Evolutionary conservation across 2,797 vertebrate genomes (phyloP).

Genomic region (Xerus rutilus): DNA sequence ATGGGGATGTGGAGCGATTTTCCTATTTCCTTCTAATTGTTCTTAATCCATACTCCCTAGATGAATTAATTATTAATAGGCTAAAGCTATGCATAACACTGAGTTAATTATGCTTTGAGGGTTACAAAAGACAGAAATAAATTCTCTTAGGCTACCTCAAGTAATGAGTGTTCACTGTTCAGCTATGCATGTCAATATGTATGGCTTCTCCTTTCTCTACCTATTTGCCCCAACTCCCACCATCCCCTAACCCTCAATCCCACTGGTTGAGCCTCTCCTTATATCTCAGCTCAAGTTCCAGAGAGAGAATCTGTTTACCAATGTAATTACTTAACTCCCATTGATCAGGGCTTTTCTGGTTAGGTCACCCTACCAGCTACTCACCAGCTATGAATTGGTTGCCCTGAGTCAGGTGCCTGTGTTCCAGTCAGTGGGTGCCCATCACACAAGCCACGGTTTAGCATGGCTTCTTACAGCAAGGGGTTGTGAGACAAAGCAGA

Average conservation of each 20-base stretch:
- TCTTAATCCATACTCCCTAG: conserved; percentile 65
- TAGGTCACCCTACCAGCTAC: not conserved
- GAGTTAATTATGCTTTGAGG: conserved; percentile 35
- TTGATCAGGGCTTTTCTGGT: not conserved
- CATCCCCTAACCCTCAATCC: not conserved
- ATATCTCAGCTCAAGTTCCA: conserved; percentile 41
- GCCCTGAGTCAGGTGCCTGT: not conserved
- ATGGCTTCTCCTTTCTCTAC: conserved; percentile 1
- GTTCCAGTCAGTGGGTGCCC: not conserved
- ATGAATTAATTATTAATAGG: conserved; percentile 50
- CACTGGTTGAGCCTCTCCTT: not conserved
- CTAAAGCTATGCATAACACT: conserved; percentile 45
- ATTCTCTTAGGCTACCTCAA: conserved; percentile 16
- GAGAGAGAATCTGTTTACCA: not conserved
- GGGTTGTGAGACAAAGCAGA: not conserved
- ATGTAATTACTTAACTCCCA: not conserved
- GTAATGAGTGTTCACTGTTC: not conserved
- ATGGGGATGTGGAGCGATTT: not conserved
- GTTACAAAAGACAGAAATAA: conserved; percentile 64
- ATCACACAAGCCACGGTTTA: not conserved
- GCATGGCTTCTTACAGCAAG: not conserved
- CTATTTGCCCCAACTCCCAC: not conserved
- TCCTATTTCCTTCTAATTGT: conserved; percentile 54
- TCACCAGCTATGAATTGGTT: not conserved
- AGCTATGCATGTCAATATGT: not conserved